Evolutionary conservation across 2,888 invertebrate genomes (phyloP).

Genomic region (Phragmatobia fuliginosa): DNA sequence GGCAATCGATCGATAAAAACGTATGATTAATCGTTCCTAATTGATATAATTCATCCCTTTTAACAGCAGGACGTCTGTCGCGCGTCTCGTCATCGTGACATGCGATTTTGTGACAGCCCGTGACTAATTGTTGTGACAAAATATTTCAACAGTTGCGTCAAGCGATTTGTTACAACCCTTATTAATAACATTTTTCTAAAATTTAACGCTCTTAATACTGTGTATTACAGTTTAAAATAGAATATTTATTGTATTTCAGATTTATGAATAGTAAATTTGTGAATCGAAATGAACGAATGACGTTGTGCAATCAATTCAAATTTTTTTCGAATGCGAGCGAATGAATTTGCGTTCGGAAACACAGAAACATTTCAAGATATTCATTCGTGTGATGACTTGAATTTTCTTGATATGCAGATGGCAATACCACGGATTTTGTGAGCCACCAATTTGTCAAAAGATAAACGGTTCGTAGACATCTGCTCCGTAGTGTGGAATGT

Average conservation of each 20-base stretch:
- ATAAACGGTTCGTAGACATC: slow-evolving; percentile 43
- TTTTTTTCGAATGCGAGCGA: slow-evolving; percentile 74
- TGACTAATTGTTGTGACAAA: slow-evolving; percentile 87
- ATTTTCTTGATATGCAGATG: slow-evolving; percentile 54
- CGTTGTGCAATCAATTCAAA: slow-evolving; percentile 73
- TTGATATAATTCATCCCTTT: slow-evolving; percentile 79
- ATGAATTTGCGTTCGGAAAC: slow-evolving; percentile 67
- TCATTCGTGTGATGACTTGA: slow-evolving; percentile 66
- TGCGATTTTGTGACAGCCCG: slow-evolving; percentile 76
- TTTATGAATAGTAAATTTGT: slow-evolving; percentile 40
- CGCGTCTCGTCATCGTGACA: slow-evolving; percentile 73
- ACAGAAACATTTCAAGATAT: slow-evolving; percentile 48
- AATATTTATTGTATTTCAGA: slow-evolving; percentile 17
- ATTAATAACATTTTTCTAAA: slow-evolving; percentile 24
- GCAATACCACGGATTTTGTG: slow-evolving; percentile 43
- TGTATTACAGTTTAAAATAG: slow-evolving; percentile 37
- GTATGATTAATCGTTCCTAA: slow-evolving; percentile 80
- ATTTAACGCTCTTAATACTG: slow-evolving; percentile 25
- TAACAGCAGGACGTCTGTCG: slow-evolving; percentile 68
- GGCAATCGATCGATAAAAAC: slow-evolving; percentile 73
- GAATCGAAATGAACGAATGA: slow-evolving; percentile 66
- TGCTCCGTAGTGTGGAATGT: slow-evolving; percentile 33
- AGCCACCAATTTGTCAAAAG: slow-evolving; percentile 39
- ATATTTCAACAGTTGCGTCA: slow-evolving; percentile 86
- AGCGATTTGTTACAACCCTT: slow-evolving; percentile 67